Evolutionary conservation across 1,140 invertebrate species (phyloP), one percentile per base, ranked within the genome.

Genomic region (Platyura marginata): DNA sequence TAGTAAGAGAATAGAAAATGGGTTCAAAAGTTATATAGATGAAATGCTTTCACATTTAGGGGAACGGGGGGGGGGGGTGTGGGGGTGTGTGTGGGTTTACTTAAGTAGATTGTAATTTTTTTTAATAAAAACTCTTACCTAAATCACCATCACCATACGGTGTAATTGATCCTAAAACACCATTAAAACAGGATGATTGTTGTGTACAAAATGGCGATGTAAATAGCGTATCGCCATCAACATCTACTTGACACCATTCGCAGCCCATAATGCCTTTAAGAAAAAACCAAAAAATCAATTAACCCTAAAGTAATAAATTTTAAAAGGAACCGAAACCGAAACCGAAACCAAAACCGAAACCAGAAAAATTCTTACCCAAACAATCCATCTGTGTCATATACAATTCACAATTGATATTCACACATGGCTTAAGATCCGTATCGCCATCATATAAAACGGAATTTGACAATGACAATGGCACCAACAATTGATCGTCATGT

Each of bases 201-300:
- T 77, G 71, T 1, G 79, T 76, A 59, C 89, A 94, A 57, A 82
- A 90, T 0, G 87, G 76, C 2, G 69, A 58, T 1, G 65, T 59
- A 2, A 90, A 66, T 13, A 72, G 73, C 48, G 72, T 73, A 48
- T 76, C 71, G 16, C 77, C 81, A 53, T 87, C 80, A 11, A 70
- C 68, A 51, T 85, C 80, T 39, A 83, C 62, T 48, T 79, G 75
- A 60, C 90, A 94, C 90, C 90, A 94, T 53, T 90, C 84, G 62
- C 90, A 94, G 36, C 84, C 85, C 43, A 85, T 65, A 11, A 91
- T 68, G n/a, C n/a, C n/a, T n/a, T n/a, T n/a, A n/a, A n/a, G n/a
- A n/a, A n/a, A n/a, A n/a, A n/a, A n/a, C n/a, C n/a, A n/a, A n/a
- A n/a, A n/a, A n/a, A n/a, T n/a, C n/a, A n/a, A n/a, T n/a, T n/a